These are phyloP conservation scores for Darwinula stevensoni DNA, from an alignment of 2,888 invertebrate genomes.

Conservation along the genomic window DNA sequence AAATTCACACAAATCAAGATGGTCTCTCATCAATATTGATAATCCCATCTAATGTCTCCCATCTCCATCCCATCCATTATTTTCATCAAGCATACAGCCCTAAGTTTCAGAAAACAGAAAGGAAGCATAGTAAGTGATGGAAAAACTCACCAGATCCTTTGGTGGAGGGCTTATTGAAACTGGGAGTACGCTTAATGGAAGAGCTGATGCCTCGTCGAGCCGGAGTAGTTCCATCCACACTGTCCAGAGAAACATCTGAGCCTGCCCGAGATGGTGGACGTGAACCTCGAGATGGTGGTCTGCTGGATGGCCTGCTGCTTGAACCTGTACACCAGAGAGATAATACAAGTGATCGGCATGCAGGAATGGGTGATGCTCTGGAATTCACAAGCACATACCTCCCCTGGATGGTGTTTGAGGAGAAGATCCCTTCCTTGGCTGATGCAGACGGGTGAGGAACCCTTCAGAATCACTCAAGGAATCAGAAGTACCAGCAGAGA, in stretches of 20 bases:
- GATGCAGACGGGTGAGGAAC: constrained; percentile 26
- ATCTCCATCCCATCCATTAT: not conserved
- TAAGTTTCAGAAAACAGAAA: too few relatives aligned
- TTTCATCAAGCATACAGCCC: too few relatives aligned
- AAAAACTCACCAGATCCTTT: too few relatives aligned
- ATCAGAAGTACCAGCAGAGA: constrained; percentile 61
- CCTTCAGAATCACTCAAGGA: constrained; percentile 59
- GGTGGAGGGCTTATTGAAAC: too few relatives aligned
- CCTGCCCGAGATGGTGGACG: constrained; percentile 5
- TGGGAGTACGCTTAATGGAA: not conserved
- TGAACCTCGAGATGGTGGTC: constrained; percentile 10
- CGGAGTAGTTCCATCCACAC: constrained; percentile 4
- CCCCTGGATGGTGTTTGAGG: constrained; percentile 10
- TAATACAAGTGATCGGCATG: too few relatives aligned
- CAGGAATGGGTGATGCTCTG: too few relatives aligned
- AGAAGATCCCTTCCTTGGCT: too few relatives aligned
- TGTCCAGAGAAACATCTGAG: constrained; percentile 1
- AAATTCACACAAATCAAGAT: too few relatives aligned
- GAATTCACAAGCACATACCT: too few relatives aligned
- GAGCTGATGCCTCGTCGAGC: not conserved
- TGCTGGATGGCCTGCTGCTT: constrained; percentile 10
- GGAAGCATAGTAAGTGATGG: too few relatives aligned
- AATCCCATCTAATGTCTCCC: too few relatives aligned
- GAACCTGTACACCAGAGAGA: constrained; percentile 10
- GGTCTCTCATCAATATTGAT: too few relatives aligned